phyloP scores from a whole-genome alignment of 1,140 invertebrate species.

The Drosophila simulans region DNA sequence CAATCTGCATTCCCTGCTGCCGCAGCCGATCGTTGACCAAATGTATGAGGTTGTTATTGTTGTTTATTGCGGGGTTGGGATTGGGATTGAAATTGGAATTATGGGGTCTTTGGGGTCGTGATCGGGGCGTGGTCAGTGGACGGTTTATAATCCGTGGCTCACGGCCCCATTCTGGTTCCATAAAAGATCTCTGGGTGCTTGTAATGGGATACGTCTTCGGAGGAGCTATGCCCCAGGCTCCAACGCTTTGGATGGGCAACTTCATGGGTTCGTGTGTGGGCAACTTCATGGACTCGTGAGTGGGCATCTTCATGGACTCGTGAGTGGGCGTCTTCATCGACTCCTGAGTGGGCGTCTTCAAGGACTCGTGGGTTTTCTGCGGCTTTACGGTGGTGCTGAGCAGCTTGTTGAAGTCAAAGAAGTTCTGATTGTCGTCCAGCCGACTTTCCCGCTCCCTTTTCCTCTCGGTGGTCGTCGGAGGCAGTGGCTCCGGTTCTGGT shows the following conservation, averaged over 20 bases:
- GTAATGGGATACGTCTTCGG: not conserved
- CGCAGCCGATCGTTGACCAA: constrained; percentile 58
- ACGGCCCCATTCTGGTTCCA: constrained; percentile 7
- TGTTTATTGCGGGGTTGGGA: not conserved
- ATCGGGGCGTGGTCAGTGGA: constrained; percentile 1
- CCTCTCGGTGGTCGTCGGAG: not conserved
- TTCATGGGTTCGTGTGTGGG: not conserved
- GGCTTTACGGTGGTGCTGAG: constrained; percentile 24
- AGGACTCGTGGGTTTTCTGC: constrained; percentile 27
- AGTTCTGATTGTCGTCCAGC: constrained; percentile 18
- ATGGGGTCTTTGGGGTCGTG: not conserved
- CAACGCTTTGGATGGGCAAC: constrained; percentile 14
- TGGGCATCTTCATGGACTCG: not conserved
- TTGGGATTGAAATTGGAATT: not conserved
- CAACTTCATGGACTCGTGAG: not conserved
- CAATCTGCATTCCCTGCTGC: constrained; percentile 60
- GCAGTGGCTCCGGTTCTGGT: not conserved
- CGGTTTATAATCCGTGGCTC: constrained; percentile 17
- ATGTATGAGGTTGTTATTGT: constrained; percentile 19
- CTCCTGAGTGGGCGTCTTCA: constrained; percentile 9
- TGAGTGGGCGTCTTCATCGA: not conserved
- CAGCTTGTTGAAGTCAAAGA: constrained; percentile 39
- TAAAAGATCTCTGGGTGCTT: not conserved
- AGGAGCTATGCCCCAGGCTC: constrained; percentile 27
- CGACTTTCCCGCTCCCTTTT: constrained; percentile 3